phyloP scores from a whole-genome alignment of 2,888 invertebrate species.

The Nysson spinosus region DNA sequence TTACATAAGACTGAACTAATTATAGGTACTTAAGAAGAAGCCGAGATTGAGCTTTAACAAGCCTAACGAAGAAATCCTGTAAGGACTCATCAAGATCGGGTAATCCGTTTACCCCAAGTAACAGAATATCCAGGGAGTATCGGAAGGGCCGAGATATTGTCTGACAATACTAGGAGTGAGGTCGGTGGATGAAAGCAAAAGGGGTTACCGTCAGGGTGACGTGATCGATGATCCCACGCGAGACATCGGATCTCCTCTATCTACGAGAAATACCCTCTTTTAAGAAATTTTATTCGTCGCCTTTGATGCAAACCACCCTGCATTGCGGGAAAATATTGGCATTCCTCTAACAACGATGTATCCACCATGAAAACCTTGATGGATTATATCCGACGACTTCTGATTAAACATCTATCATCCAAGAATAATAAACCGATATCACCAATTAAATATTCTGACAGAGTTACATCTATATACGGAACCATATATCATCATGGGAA shows the following conservation, averaged over 20 bases:
- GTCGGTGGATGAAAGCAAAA: constrained; percentile 50
- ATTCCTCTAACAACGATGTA: constrained; percentile 33
- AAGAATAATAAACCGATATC: too few relatives aligned
- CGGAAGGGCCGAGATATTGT: constrained; percentile 44
- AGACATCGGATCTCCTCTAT: constrained; percentile 43
- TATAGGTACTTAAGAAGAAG: neutral
- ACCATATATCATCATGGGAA: too few relatives aligned
- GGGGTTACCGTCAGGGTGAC: constrained; percentile 42
- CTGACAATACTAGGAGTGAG: constrained; percentile 60
- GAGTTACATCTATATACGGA: too few relatives aligned
- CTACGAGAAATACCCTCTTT: constrained; percentile 15
- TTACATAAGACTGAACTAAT: neutral
- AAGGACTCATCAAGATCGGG: constrained; percentile 34
- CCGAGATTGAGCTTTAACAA: constrained; percentile 11
- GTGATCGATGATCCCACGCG: constrained; percentile 58
- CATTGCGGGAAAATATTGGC: constrained; percentile 38
- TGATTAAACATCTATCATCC: constrained; percentile 28
- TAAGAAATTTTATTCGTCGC: constrained; percentile 39
- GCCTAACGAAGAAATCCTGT: constrained; percentile 45
- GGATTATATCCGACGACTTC: constrained; percentile 33
- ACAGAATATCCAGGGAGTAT: constrained; percentile 29
- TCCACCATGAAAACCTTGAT: constrained; percentile 31
- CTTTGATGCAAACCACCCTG: constrained; percentile 18
- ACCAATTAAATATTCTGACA: too few relatives aligned
- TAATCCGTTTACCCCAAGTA: constrained; percentile 43